phyloP scores from a whole-genome alignment of 2,888 invertebrate species.

The Pachydiplax longipennis region DNA sequence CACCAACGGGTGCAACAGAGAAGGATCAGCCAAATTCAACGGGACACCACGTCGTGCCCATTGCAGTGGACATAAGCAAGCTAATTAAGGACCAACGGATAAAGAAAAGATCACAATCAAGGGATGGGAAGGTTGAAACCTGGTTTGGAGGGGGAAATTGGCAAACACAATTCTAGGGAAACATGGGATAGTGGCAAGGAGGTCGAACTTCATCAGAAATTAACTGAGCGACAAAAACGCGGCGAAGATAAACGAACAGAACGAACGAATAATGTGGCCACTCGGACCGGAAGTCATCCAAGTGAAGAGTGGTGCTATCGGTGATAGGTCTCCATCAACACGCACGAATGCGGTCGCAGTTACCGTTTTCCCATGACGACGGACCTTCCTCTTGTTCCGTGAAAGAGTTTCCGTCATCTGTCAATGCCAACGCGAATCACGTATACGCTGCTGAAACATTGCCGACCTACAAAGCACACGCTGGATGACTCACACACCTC shows the following conservation, averaged over 20 bases:
- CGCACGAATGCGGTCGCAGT: not conserved
- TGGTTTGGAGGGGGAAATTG: not conserved
- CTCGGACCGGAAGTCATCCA: not conserved
- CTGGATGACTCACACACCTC: not conserved
- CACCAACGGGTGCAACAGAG: no score
- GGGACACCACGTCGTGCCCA: no score
- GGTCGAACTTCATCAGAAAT: no score
- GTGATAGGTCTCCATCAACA: conserved; percentile 21
- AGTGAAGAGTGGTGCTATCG: not conserved
- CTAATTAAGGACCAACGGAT: no score
- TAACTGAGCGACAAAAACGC: no score
- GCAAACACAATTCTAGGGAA: not conserved
- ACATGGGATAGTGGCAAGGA: not conserved
- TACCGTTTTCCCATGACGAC: conserved; percentile 3
- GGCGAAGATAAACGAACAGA: no score
- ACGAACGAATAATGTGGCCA: no score
- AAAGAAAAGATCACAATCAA: no score
- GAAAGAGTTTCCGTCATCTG: not conserved
- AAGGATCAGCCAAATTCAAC: no score
- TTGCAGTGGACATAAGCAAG: no score
- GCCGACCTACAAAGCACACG: not conserved
- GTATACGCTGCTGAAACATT: not conserved
- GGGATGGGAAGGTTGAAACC: not conserved
- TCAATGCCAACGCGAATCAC: not conserved
- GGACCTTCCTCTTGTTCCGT: not conserved